phyloP scores from a whole-genome alignment of 2,113 vertebrate genomes.

The Menidia beryllina region DNA sequence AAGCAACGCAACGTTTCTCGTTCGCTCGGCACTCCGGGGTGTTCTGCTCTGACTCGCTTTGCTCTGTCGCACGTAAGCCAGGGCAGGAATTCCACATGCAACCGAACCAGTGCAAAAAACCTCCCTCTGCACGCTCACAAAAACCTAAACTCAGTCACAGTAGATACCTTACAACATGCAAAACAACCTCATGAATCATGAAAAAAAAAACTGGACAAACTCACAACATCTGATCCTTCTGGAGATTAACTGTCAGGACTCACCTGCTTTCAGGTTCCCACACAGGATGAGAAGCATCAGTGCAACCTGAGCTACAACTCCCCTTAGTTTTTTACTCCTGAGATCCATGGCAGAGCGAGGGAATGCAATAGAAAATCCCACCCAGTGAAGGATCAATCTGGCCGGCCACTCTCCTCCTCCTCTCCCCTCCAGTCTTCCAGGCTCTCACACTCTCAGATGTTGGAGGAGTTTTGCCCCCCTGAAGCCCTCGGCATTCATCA shows the following conservation, averaged over 20 bases:
- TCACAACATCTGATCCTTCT: neutral
- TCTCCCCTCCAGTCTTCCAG: slow-evolving; percentile 22
- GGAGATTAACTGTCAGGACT: neutral
- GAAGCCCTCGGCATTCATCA: slow-evolving; percentile 18
- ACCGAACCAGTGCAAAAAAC: neutral
- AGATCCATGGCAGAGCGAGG: slow-evolving; percentile 53
- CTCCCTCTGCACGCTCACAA: neutral
- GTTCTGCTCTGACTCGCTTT: too few species aligned
- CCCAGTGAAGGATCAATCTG: slow-evolving; percentile 5
- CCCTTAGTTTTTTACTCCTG: slow-evolving; percentile 53
- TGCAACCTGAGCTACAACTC: slow-evolving; percentile 49
- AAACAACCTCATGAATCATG: neutral
- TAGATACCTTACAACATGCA: neutral
- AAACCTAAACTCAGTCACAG: neutral
- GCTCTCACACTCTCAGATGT: slow-evolving; percentile 22
- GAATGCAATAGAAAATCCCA: slow-evolving; percentile 37
- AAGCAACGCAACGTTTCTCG: neutral
- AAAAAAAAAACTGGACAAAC: neutral
- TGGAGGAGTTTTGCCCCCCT: slow-evolving; percentile 30
- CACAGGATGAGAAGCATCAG: slow-evolving; percentile 43
- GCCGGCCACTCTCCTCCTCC: slow-evolving; percentile 32
- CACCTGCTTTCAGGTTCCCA: slow-evolving; percentile 44
- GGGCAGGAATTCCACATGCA: neutral
- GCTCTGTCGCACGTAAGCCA: too few species aligned
- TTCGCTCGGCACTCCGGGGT: neutral